Evolutionary conservation across 2,888 invertebrate species (phyloP).

Genomic region (Oligia fasciuncula): DNA sequence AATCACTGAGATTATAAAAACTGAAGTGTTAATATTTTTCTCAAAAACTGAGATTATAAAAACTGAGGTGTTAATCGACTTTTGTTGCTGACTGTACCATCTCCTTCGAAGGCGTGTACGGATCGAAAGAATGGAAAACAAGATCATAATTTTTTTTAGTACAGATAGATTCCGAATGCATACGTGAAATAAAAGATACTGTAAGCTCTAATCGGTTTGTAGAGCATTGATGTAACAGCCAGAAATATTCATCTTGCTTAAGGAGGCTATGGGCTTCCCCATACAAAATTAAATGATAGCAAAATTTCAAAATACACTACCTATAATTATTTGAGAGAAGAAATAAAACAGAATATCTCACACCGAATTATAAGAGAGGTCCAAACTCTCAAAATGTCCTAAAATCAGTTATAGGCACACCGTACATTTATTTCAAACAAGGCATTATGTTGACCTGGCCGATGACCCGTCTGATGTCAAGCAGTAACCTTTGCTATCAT

Average conservation of each 20-base stretch:
- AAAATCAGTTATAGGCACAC: not conserved
- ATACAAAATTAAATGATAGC: not conserved
- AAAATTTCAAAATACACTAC: too few relatives aligned
- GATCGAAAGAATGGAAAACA: conserved; percentile 7
- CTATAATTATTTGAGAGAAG: not conserved
- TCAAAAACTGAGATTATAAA: too few relatives aligned
- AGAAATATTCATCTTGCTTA: not conserved
- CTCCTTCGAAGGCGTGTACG: not conserved
- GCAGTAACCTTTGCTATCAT: conserved; percentile 20
- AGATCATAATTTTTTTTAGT: conserved; percentile 1
- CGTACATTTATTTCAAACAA: conserved; percentile 23
- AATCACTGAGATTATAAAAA: too few relatives aligned
- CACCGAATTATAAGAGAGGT: not conserved
- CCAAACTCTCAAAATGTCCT: not conserved
- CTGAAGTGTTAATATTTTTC: too few relatives aligned
- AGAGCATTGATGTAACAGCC: not conserved
- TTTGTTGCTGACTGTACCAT: not conserved
- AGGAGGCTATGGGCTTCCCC: not conserved
- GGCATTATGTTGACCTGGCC: conserved; percentile 13
- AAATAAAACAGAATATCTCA: not conserved
- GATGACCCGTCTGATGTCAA: conserved; percentile 28
- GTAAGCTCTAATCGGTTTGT: not conserved
- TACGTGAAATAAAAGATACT: not conserved
- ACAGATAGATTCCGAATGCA: not conserved
- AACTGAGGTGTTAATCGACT: too few relatives aligned